phyloP scores from a whole-genome alignment of 1,140 invertebrate species.

The Dendrolimus kikuchii region DNA sequence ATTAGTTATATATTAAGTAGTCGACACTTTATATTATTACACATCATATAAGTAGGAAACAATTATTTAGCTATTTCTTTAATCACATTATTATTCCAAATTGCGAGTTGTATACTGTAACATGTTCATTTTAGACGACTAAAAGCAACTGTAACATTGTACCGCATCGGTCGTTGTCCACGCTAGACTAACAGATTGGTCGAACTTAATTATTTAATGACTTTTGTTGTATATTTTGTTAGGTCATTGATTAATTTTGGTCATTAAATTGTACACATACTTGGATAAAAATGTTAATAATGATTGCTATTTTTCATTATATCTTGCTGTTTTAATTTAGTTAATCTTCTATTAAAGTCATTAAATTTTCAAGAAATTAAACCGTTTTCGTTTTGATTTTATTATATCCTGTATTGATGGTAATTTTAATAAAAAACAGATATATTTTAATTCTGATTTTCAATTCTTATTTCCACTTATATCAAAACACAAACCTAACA shows the following conservation, averaged over 20 bases:
- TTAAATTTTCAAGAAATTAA: constrained; percentile 69
- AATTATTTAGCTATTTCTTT: constrained; percentile 70
- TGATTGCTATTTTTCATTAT: constrained; percentile 64
- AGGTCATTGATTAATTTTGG: constrained; percentile 71
- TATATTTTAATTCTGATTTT: no score
- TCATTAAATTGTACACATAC: constrained; percentile 62
- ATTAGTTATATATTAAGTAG: constrained; percentile 69
- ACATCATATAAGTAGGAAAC: constrained; percentile 69
- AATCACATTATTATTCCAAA: constrained; percentile 71
- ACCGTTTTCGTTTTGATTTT: constrained; percentile 25
- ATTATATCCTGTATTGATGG: background rate
- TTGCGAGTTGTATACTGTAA: constrained; percentile 69
- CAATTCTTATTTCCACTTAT: no score
- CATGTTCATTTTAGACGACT: constrained; percentile 58
- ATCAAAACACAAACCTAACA: no score
- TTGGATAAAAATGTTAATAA: constrained; percentile 65
- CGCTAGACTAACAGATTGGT: constrained; percentile 54
- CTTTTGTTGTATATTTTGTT: constrained; percentile 73
- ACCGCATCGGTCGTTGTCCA: constrained; percentile 44
- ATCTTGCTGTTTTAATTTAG: constrained; percentile 72
- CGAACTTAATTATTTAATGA: constrained; percentile 70
- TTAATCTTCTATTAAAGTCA: constrained; percentile 72
- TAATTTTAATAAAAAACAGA: no score
- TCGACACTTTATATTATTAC: constrained; percentile 72
- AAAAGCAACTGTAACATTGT: constrained; percentile 36